Conservation (phyloP, 2,797 vertebrate genomes). For the Premnoplex brunnescens region DNA sequence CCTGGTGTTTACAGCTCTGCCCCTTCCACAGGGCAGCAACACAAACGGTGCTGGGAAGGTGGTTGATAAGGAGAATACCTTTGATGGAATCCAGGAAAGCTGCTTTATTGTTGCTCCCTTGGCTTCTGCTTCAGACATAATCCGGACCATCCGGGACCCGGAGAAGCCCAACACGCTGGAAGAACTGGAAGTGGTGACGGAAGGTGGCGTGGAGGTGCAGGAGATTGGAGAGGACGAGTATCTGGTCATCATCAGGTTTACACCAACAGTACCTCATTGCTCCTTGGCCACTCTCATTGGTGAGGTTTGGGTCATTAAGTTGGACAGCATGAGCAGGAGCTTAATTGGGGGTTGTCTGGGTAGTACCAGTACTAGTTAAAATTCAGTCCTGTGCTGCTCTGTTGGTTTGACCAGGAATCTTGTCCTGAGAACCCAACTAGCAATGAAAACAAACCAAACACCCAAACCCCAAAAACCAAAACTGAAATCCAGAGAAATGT, state of each 20-base stretch:
- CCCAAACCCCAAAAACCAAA: background rate
- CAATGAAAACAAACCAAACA: background rate
- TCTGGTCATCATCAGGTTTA: conserved; percentile 92
- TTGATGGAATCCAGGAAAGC: background rate
- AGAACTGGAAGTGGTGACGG: conserved; percentile 94
- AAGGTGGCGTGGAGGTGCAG: conserved; percentile 90
- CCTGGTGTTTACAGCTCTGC: background rate
- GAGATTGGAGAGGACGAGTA: conserved; percentile 88
- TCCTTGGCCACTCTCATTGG: conserved; percentile 96
- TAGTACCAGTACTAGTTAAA: background rate
- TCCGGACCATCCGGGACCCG: conserved; percentile 93
- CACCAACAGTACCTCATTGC: conserved; percentile 95
- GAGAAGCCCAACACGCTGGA: conserved; percentile 96
- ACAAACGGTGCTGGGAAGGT: background rate
- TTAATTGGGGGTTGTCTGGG: background rate
- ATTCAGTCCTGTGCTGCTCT: background rate
- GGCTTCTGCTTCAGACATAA: conserved; percentile 83
- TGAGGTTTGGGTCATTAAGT: conserved; percentile 42
- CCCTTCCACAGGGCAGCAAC: background rate
- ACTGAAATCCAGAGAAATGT: background rate
- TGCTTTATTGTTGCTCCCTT: background rate
- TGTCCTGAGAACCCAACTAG: background rate
- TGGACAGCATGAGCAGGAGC: background rate
- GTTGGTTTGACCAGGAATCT: background rate
- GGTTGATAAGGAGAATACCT: background rate